Evolutionary conservation across 2,888 invertebrate genomes (phyloP), one percentile per base, ranked within the genome.

Genomic region (Petrophora chlorosata): DNA sequence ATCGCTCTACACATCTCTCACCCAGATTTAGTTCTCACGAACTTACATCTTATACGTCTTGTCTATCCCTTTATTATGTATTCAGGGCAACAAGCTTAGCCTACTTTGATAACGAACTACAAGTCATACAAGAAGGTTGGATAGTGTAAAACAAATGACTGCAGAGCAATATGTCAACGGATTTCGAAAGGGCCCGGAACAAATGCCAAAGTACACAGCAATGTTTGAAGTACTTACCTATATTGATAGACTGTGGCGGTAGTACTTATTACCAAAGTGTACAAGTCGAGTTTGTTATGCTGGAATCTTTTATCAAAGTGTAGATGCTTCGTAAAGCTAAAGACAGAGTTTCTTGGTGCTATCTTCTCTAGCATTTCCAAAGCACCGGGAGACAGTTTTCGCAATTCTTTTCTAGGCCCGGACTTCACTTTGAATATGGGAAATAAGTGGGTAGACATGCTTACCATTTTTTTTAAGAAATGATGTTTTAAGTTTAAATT

Each of bases 191-290:
- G 69, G 63, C 66, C 46, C 70, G 69, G 69, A 74, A 73, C 76
- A 78, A 82, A 82, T 82, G 74, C 63, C 77, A 80, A 75, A 69
- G 67, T 65, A 71, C 61, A 65, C 67, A 72, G 63, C 60, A 38
- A 43, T 12, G 28, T 29, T 10, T 7, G 15, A 26, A 32, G 38
- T 38, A 15, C 13, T 2, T 30, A 30, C 16, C 7, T 1, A 13
- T 15, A 25, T 15, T 35, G 30, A 13, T 16, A 30, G 17, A 30
- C 22, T 33, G n/a, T 19, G 17, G 19, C 17, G 16, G n/a, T 19
- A 14, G 19, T 14, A 13, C 29, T 1, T 41, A 36, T 42, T 34
- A 28, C 40, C 23, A 13, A 46, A 28, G n/a, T n/a, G n/a, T n/a
- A n/a, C n/a, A n/a, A n/a, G n/a, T n/a, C n/a, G n/a, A n/a, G n/a